Evolutionary conservation across 2,113 vertebrate genomes (phyloP), one percentile per base, ranked within the genome.

Genomic region (Pygoscelis antarcticus): DNA sequence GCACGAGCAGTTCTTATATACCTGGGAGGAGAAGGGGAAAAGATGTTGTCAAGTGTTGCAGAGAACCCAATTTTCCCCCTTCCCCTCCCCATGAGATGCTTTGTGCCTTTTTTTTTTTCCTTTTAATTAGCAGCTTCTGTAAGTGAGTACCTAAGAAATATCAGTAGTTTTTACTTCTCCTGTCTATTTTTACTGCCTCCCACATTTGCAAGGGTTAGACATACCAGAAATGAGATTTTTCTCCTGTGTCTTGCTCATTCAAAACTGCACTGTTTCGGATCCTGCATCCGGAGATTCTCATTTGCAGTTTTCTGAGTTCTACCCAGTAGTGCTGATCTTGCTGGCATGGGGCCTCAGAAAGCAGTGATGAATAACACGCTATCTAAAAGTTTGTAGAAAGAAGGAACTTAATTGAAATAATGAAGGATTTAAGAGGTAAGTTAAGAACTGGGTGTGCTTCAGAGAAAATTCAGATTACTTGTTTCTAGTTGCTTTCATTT

Each of bases 1-100:
- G 51, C 12, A 2, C 3, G 4, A 44, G 66, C 36, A 29, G 40
- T 27, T 47, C 64, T 62, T 36, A 1, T 1, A 4, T 3, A 17
- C 36, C 71, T 47, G 52, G 40, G 46, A 70, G 36, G 57, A 71
- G 40, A 83, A 58, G 22, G 51, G 34, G 34, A 38, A 22, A 49
- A 75, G 19, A 27, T 58, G 14, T 10, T 68, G 46, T 20, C 15
- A 26, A 32, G 22, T 55, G 58, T 58, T 77, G 49, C 38, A 55
- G 40, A 47, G 58, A 58, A 66, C 58, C n/a, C 7, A 5, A 0
- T 85, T 89, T 84, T 29, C 11, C 18, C 5, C 40, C 27, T 91
- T 38, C 21, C 1, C 13, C 25, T 55, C 36, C 10, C 10, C 42
- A 11, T 65, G 10, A 69, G 17, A 12, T 23, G 54, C 26, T 89